Conservation (phyloP, 1,140 invertebrate species). For the Nasonia giraulti region DNA sequence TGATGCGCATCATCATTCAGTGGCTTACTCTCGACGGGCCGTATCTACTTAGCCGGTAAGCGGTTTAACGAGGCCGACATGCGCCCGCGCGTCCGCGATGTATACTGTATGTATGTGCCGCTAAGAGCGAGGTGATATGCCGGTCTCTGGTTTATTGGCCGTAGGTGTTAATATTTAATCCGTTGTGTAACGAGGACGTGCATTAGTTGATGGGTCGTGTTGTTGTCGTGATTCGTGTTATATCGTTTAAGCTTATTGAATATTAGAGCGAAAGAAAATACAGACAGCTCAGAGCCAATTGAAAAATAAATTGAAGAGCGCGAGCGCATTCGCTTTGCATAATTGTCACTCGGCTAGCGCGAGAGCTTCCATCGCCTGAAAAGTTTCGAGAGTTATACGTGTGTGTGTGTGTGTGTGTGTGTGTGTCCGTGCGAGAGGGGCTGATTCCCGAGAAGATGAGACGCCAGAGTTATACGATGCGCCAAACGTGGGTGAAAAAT, state of each 20-base stretch:
- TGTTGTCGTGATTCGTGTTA: not conserved
- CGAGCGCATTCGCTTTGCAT: not conserved
- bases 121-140: not conserved
- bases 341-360: slow-evolving; percentile 1
- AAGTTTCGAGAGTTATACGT: slow-evolving; percentile 3
- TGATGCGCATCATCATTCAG: slow-evolving; percentile 77
- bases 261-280: not conserved
- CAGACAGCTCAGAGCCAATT: not conserved
- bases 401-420: too few relatives aligned
- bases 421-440: not conserved
- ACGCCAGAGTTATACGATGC: not conserved
- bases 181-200: too few relatives aligned
- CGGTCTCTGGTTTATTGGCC: not conserved
- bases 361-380: not conserved
- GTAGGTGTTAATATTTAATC: not conserved
- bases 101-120: not conserved
- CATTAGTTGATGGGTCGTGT: too few relatives aligned
- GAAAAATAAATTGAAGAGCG: slow-evolving; percentile 7
- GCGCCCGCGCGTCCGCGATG: not conserved
- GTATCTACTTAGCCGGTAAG: slow-evolving; percentile 77
- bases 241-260: not conserved
- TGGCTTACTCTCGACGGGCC: slow-evolving; percentile 75
- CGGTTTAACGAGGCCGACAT: slow-evolving; percentile 29
- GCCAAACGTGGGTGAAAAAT: slow-evolving; percentile 75
- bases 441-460: too few relatives aligned